phyloP scores from a whole-genome alignment of 2,113 vertebrate species.

The Rutilus rutilus region DNA sequence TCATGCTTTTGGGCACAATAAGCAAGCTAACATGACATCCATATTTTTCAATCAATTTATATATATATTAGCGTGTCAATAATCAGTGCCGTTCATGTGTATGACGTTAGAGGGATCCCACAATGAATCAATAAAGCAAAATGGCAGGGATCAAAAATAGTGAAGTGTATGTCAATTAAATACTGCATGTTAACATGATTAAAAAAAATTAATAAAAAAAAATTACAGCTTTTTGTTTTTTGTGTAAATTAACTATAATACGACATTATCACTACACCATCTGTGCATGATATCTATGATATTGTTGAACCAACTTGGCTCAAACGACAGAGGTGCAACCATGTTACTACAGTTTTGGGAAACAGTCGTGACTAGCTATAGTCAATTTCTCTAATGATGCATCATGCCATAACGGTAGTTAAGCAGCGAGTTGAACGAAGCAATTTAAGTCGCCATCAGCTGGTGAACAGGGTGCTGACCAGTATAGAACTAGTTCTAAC shows the following conservation, averaged over 20 bases:
- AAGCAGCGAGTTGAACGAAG: neutral
- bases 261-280: too few relatives aligned
- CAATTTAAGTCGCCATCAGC: neutral
- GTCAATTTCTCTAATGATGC: neutral
- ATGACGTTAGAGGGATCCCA: neutral
- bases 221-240: neutral
- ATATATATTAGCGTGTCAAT: neutral
- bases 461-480: constrained; percentile 1
- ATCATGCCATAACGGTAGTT: neutral
- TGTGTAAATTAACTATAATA: too few relatives aligned
- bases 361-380: neutral
- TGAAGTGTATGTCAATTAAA: neutral
- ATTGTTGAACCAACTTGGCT: too few relatives aligned
- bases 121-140: neutral
- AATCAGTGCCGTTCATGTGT: neutral
- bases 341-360: neutral
- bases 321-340: neutral
- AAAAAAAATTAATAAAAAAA: neutral
- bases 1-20: neutral
- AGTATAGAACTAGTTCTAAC: neutral
- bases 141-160: neutral
- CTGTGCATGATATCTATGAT: too few relatives aligned
- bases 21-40: neutral
- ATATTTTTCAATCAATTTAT: neutral
- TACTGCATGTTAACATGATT: neutral